Evolutionary conservation across 1,140 invertebrate species (phyloP).

Genomic region (Nixonia krombeini): DNA sequence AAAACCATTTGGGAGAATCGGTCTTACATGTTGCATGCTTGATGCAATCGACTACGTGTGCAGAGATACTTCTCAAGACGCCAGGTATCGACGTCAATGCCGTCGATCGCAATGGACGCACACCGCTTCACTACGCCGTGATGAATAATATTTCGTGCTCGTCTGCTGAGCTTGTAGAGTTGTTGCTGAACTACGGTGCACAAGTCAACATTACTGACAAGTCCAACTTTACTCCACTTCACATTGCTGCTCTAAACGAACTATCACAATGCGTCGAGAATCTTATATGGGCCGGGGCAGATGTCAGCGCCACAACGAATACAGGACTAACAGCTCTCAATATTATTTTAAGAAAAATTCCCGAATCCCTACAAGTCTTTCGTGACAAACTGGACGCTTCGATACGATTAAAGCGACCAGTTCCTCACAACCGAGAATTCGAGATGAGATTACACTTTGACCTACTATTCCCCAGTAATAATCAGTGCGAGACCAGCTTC

Average conservation of each 20-base stretch:
- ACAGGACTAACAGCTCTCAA: conserved; percentile 76
- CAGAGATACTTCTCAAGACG: conserved; percentile 71
- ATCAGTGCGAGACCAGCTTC: conserved; percentile 75
- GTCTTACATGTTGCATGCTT: conserved; percentile 76
- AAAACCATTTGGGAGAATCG: conserved; percentile 74
- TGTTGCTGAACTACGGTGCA: conserved; percentile 73
- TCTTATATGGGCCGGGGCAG: conserved; percentile 77
- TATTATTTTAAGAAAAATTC: conserved; percentile 75
- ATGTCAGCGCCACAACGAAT: conserved; percentile 76
- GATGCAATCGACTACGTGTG: conserved; percentile 72
- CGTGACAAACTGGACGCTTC: conserved; percentile 74
- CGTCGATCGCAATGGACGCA: conserved; percentile 73
- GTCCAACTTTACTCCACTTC: conserved; percentile 79
- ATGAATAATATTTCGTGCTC: conserved; percentile 66
- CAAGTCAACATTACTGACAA: conserved; percentile 75
- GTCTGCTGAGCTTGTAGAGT: conserved; percentile 72
- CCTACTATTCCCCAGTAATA: conserved; percentile 72
- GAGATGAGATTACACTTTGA: conserved; percentile 76
- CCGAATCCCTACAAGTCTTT: conserved; percentile 74
- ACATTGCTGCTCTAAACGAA: conserved; percentile 78
- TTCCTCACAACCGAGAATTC: conserved; percentile 74
- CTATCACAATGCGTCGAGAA: conserved; percentile 75
- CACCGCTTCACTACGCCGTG: conserved; percentile 76
- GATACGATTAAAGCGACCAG: conserved; percentile 72
- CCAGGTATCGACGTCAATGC: conserved; percentile 74